These are phyloP conservation scores for Eupeodes corollae DNA, from an alignment of 1,140 invertebrate species.

Conservation along the genomic window DNA sequence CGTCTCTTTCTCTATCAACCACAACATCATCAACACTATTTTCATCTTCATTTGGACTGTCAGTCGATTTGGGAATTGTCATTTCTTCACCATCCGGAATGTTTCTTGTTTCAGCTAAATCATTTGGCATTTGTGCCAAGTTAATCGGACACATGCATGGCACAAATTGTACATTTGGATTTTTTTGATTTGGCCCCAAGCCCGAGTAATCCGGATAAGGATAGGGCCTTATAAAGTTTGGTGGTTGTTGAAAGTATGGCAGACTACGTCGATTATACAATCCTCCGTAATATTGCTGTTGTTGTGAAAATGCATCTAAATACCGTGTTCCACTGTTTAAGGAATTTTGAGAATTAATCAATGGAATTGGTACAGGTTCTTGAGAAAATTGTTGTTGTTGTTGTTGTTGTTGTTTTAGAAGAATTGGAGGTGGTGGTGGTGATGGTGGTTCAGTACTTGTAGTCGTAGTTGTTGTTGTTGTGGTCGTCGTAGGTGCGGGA, in stretches of 20 bases:
- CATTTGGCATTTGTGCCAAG: no score
- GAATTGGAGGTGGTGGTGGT: constrained; percentile 13
- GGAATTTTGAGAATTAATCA: no score
- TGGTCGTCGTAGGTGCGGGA: constrained; percentile 10
- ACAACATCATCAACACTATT: no score
- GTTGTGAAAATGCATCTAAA: constrained; percentile 3
- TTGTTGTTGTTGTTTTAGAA: constrained; percentile 8
- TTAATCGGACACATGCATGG: constrained; percentile 33
- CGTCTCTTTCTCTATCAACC: no score
- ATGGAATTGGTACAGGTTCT: not conserved
- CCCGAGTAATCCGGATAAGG: constrained; percentile 32
- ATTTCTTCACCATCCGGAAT: no score
- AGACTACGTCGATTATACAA: not conserved
- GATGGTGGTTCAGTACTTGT: constrained; percentile 12
- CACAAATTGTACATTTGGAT: constrained; percentile 25
- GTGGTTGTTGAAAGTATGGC: no score
- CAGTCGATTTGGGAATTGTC: no score
- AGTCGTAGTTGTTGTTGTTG: constrained; percentile 19
- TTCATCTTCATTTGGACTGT: no score
- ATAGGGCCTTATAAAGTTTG: constrained; percentile 15
- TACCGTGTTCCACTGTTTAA: no score
- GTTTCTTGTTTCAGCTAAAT: no score
- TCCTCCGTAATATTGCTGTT: constrained; percentile 1
- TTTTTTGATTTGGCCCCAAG: constrained; percentile 8
- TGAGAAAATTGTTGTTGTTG: constrained; percentile 1